Evolutionary conservation across 2,888 invertebrate genomes (phyloP), one percentile per base, ranked within the genome.

Genomic region (Calameuta idolon): DNA sequence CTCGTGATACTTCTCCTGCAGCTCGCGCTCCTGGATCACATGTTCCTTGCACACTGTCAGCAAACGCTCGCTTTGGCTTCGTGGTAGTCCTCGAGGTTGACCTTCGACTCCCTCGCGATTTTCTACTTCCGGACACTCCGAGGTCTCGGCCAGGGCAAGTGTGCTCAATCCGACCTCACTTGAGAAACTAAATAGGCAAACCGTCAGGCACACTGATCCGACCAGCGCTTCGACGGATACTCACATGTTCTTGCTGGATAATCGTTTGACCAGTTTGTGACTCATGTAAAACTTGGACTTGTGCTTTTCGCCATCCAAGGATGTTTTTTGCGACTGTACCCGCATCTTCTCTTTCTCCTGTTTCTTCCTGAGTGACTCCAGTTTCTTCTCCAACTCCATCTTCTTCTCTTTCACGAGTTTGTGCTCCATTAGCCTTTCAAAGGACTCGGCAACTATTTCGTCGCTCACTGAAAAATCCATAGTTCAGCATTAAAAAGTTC

Each of bases 1-100:
- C 86, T 97, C 97, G 90, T 97, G 96, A 92, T 97, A 97, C 88
- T 97, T 96, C 89, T 97, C 95, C 75, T 96, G 94, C 81, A 98
- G 91, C 81, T 97, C 96, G 74, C 94, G 93, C 90, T 96, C 96
- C 79, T 95, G 94, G 40, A 93, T 92, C 68, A 95, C 94, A 81
- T 96, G 95, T 81, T 96, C 96, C 78, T 94, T 93, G 84, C 94
- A 94, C 1, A 94, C 93, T 0, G 94, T 93, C 69, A 95, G 89
- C 77, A 95, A 87, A 11, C 95, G 92, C 83, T 95, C 95, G 11
- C 95, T 94, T 80, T 94, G 94, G 83, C 94, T 95, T 80, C 94
- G 92, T 0, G 94, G 94, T 40, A 94, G 86, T 23, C 92, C 92
- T 81, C 93, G 89, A 77, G 92, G 87, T 80, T 93, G 90, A 88